Conservation (phyloP, 2,113 vertebrate genomes). For the Erythrocercus mccallii region DNA sequence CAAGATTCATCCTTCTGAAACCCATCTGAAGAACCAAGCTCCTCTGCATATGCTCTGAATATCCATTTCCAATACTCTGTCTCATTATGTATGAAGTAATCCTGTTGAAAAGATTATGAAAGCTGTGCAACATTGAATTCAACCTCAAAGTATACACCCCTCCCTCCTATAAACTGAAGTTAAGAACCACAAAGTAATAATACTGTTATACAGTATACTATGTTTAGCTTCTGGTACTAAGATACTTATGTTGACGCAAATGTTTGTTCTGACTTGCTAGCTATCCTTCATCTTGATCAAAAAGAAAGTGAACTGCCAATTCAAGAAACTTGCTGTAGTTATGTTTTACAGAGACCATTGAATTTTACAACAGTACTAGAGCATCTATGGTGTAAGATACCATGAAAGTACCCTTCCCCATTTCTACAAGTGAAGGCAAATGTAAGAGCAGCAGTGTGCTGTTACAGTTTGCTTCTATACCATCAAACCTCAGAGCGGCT, state of each 20-base stretch:
- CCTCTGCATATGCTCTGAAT: background rate
- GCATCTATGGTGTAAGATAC: background rate
- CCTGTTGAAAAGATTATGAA: background rate
- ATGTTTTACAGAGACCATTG: background rate
- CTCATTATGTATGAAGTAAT: background rate
- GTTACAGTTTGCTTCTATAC: background rate
- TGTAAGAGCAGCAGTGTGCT: rapidly evolving
- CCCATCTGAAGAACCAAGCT: background rate
- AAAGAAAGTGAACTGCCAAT: background rate
- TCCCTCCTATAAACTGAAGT: background rate
- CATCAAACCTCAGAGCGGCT: background rate
- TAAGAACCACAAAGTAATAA: background rate
- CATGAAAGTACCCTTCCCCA: background rate
- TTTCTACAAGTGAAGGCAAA: background rate
- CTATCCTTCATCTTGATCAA: background rate
- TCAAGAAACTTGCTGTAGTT: background rate
- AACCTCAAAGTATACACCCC: background rate
- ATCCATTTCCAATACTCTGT: background rate
- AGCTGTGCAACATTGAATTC: background rate
- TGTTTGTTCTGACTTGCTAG: background rate
- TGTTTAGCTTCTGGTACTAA: background rate
- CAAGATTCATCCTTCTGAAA: background rate
- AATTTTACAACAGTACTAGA: background rate
- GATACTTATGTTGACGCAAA: background rate
- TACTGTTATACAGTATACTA: background rate